phyloP scores from a whole-genome alignment of 2,797 vertebrate species.

The Arctocebus calabarensis region DNA sequence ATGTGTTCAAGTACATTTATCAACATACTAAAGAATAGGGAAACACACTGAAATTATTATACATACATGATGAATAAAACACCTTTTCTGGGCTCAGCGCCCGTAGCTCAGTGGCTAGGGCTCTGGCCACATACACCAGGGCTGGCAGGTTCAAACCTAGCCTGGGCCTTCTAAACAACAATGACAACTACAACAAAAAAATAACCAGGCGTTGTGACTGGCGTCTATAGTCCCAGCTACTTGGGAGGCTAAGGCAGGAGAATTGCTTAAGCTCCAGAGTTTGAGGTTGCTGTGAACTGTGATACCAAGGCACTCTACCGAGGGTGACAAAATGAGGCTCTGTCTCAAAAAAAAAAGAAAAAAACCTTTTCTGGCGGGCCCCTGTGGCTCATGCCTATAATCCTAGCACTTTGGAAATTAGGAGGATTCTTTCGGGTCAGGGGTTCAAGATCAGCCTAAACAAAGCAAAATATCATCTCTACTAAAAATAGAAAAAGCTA shows the following conservation, averaged over 20 bases:
- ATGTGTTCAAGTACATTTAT: neutral
- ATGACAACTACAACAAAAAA: too few species aligned
- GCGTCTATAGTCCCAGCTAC: too few species aligned
- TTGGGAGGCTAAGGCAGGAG: too few species aligned
- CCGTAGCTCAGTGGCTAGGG: too few species aligned
- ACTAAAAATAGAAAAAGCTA: neutral
- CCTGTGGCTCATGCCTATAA: neutral
- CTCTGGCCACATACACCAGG: too few species aligned
- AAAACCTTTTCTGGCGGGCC: neutral
- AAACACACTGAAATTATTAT: slow-evolving; percentile 5
- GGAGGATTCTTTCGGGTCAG: neutral
- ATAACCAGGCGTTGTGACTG: too few species aligned
- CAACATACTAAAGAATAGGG: neutral
- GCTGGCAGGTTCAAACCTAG: too few species aligned
- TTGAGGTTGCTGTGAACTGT: too few species aligned
- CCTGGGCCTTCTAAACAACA: too few species aligned
- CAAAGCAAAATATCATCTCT: neutral
- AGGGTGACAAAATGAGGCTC: too few species aligned
- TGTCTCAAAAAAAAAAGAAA: neutral
- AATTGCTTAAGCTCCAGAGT: too few species aligned
- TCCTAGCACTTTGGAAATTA: neutral
- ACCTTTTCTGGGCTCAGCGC: neutral
- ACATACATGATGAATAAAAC: neutral
- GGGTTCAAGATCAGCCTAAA: neutral
- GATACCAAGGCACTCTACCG: too few species aligned